Evolutionary conservation across 1,140 invertebrate species (phyloP).

Genomic region (Kradibia gibbosae): DNA sequence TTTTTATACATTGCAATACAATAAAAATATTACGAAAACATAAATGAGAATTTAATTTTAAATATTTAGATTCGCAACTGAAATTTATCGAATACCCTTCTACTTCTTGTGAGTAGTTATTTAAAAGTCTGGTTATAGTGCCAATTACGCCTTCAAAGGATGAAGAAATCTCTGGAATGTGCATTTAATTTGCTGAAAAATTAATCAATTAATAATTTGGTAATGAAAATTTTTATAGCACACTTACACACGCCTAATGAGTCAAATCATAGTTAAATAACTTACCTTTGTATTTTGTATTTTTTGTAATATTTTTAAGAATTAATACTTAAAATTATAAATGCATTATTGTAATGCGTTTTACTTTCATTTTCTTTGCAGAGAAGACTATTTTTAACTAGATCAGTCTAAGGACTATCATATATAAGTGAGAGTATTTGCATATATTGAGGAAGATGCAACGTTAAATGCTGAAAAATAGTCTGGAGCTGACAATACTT

Average conservation of each 20-base stretch:
- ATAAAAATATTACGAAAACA: background rate
- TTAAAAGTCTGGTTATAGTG: conserved; percentile 83
- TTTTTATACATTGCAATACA: background rate
- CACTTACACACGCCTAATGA: no score
- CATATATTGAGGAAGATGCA: conserved; percentile 82
- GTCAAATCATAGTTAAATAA: conserved; percentile 25
- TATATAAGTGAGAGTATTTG: conserved; percentile 84
- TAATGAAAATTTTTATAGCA: background rate
- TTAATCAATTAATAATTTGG: conserved; percentile 16
- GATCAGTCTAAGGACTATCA: conserved; percentile 79
- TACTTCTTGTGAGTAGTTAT: conserved; percentile 86
- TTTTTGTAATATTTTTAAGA: background rate
- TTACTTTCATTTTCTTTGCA: conserved; percentile 55
- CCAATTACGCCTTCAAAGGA: conserved; percentile 69
- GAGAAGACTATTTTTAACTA: conserved; percentile 76
- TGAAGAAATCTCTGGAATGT: conserved; percentile 62
- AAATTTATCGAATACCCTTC: conserved; percentile 86
- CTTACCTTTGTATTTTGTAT: background rate
- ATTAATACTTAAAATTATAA: background rate
- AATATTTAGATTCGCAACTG: conserved; percentile 81
- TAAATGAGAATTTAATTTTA: background rate
- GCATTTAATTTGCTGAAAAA: conserved; percentile 35
- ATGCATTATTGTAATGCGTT: background rate
- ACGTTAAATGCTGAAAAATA: conserved; percentile 80
- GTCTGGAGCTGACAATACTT: conserved; percentile 82